Percentiles rank a stretch among this genome's conserved stretches.
These are phyloP conservation scores for Mormyrops attenuatus DNA, from an alignment of 2,797 vertebrate genomes.

Conservation along the genomic window DNA sequence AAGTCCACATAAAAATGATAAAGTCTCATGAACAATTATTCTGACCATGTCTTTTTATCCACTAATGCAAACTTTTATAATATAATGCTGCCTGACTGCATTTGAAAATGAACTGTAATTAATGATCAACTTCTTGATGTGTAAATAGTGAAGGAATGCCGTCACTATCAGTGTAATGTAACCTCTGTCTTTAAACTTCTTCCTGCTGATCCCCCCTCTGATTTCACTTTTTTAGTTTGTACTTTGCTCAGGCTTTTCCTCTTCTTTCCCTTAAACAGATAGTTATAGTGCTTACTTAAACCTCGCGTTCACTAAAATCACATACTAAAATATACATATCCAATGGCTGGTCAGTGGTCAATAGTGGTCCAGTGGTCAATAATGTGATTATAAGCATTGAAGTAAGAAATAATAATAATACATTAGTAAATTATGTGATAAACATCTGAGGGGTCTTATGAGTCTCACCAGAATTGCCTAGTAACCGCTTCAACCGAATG, in stretches of 20 bases:
- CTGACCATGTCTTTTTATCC: background rate
- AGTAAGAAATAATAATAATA: background rate
- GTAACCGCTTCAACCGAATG: background rate
- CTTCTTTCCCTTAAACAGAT: background rate
- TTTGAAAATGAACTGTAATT: background rate
- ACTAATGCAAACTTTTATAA: background rate
- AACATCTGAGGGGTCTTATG: background rate
- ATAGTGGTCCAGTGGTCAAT: background rate
- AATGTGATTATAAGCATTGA: background rate
- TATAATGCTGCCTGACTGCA: background rate
- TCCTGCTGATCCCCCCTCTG: background rate
- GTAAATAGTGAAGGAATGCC: background rate
- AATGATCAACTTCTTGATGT: background rate
- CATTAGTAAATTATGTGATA: background rate
- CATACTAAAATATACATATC: background rate
- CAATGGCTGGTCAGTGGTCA: background rate
- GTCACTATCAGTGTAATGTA: background rate
- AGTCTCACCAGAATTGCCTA: background rate
- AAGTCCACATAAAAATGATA: background rate
- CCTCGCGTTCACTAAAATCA: background rate
- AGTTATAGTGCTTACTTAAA: background rate
- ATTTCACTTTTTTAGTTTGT: background rate
- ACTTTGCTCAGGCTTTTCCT: background rate
- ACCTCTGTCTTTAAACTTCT: background rate
- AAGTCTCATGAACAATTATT: background rate